Evolutionary conservation across 2,888 invertebrate genomes (phyloP), one percentile per base, ranked within the genome.

Genomic region (Amblyjoppa proteus): DNA sequence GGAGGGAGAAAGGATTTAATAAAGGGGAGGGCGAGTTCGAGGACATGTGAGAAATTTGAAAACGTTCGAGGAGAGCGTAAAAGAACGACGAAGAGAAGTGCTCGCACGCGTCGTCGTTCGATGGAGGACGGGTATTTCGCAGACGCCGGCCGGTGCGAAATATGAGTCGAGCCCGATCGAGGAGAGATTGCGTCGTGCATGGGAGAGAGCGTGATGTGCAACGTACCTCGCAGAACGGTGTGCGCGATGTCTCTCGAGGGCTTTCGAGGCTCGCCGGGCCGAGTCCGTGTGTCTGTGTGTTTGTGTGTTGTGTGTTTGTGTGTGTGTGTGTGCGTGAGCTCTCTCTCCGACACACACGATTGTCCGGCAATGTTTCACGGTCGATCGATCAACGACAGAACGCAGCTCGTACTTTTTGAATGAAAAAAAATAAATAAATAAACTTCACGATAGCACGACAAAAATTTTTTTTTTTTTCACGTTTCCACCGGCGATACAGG

Each of bases 201-300:
- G 56, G 51, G 41, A 49, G 71, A 45, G 71, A 70, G 61, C 61
- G 34, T 75, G 20, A 51, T 45, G 53, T 68, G 13, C 45, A 73
- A 78, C 83, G 58, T 83, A 83, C 83, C 83, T 68, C 68, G 71
- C 51, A 38, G 76, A 61, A 81, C 58, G 70, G 71, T 58, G 68
- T 56, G 58, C 45, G 41, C 4, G 38, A 31, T 16, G 16, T 58
- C 25, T 53, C 41, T 51, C 34, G 56, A 58, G 68, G 51, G 34
- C 25, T 66, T 58, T 58, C 45, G 49, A 71, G 69, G 25, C 38
- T 73, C 71, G 77, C 77, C 81, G 75, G 74, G 58, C 58, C 49
- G 61, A 61, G 64, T 45, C 64, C 68, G 74, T 70, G 61, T 49
- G 53, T 61, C 76, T 64, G 41, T 53, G 68, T 69, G 64, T 76